A percentile compares a stretch with the other conserved stretches of the same genome.
phyloP scores from a whole-genome alignment of 1,140 invertebrate species.

The Ips typographus region DNA sequence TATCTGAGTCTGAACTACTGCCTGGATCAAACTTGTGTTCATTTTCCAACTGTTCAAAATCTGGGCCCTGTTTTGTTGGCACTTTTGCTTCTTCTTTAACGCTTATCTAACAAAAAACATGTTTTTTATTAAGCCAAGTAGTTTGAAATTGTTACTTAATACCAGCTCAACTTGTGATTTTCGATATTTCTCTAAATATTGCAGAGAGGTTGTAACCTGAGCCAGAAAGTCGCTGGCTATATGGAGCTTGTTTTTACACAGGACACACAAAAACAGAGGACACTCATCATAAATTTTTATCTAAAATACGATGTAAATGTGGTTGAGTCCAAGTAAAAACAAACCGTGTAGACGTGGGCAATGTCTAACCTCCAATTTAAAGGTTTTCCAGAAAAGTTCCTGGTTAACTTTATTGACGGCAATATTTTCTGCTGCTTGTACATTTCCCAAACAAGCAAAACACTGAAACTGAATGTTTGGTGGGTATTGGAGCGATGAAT shows the following conservation, averaged over 20 bases:
- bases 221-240: conserved; percentile 10
- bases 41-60: not conserved
- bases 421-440: conserved; percentile 6
- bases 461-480: conserved; percentile 1
- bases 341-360: conserved; percentile 33
- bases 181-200: conserved; percentile 11
- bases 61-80: not conserved
- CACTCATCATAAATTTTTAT: conserved; percentile 9
- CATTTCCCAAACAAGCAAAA: conserved; percentile 19
- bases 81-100: conserved; percentile 3
- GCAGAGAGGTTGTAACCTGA: conserved; percentile 17
- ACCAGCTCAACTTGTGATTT: conserved; percentile 1
- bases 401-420: not conserved
- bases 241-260: conserved; percentile 15
- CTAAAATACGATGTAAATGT: conserved; percentile 19
- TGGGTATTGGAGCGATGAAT: not conserved
- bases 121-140: not conserved
- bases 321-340: conserved; percentile 1
- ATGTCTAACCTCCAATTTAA: conserved; percentile 29
- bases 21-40: not conserved
- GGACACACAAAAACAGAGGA: conserved; percentile 15
- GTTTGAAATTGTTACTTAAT: not conserved
- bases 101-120: not conserved
- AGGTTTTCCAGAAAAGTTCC: conserved; percentile 16
- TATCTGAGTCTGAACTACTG: conserved; percentile 16